These are phyloP conservation scores for Oreochromis spilurus DNA, from an alignment of 2,113 vertebrate species.

Conservation along the genomic window DNA sequence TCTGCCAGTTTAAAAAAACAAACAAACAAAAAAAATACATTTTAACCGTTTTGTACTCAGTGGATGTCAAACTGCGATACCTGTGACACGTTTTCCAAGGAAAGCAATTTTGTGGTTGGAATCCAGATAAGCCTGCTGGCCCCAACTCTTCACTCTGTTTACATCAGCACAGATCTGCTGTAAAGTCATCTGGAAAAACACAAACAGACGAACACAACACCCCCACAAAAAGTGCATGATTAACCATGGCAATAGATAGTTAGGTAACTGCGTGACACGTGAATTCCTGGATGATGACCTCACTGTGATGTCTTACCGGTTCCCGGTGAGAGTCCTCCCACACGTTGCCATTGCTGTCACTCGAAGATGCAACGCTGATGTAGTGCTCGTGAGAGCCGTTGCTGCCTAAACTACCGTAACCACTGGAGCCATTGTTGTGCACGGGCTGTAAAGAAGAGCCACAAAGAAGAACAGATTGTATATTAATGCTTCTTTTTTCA, in stretches of 20 bases:
- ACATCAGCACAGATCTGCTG: slow-evolving; percentile 82
- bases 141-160: slow-evolving; percentile 78
- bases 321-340: slow-evolving; percentile 73
- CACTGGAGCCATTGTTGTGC: slow-evolving; percentile 82
- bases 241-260: background rate
- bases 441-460: slow-evolving; percentile 72
- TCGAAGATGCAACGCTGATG: slow-evolving; percentile 80
- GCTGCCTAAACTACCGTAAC: slow-evolving; percentile 84
- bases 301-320: slow-evolving; percentile 49
- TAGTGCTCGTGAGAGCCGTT: slow-evolving; percentile 83
- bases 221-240: background rate
- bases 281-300: background rate
- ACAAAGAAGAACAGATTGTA: background rate
- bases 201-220: background rate
- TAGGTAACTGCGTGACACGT: background rate
- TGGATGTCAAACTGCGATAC: slow-evolving; percentile 11
- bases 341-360: slow-evolving; percentile 79
- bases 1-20: background rate
- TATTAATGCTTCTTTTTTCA: background rate
- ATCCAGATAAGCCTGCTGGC: slow-evolving; percentile 77
- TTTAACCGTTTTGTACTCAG: background rate
- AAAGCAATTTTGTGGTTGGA: slow-evolving; percentile 63
- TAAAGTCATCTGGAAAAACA: slow-evolving; percentile 72
- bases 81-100: slow-evolving; percentile 39
- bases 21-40: background rate